phyloP scores from a whole-genome alignment of 1,140 invertebrate species.

The roundworm (Caenorhabditis elegans) region WBcel235 BX284606.5:17422001-17422500 shows the following conservation, averaged over 20 bases:
- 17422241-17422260: neutral
- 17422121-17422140: too few species aligned
- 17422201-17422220: too few species aligned
- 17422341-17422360: neutral
- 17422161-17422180: neutral
- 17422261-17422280: slow-evolving; percentile 12
- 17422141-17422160: neutral
- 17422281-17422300: slow-evolving; percentile 12
- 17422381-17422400: too few species aligned
- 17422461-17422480: neutral
- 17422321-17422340: too few species aligned
- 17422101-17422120: too few species aligned
- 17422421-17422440: too few species aligned
- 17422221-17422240: neutral
- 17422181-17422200: neutral
- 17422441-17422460: neutral
- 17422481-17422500: too few species aligned
- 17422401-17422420: too few species aligned
- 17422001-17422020: slow-evolving; percentile 13
- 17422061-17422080: neutral
- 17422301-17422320: too few species aligned
- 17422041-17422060: neutral
- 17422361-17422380: too few species aligned
- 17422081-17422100: neutral
- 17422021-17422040: neutral